Evolutionary conservation across 2,888 invertebrate species (phyloP), one percentile per base, ranked within the genome.

Genomic region (Bhutanitis thaidina): DNA sequence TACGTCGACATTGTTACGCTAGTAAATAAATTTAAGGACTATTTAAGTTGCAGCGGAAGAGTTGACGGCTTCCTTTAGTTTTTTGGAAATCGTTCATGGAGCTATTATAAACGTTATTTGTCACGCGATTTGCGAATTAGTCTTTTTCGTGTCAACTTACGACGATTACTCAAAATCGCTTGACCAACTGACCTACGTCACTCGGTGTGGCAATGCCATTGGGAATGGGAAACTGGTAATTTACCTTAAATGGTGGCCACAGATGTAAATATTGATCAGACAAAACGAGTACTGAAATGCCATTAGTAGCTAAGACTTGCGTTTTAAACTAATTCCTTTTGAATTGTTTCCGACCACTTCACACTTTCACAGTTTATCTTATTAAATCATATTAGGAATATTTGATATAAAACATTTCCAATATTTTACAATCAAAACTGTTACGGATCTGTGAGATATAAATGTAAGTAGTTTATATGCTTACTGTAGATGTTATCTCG

Each of bases 91-190:
- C 7, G n/a, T 0, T 20, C n/a, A 20, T 1, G 34, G 4, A 4
- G n/a, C n/a, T 12, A 12, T 39, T 39, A 27, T 5, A 36, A 9
- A 9, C 16, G 20, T 40, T 10, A 1, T 1, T 14, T 10, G 32
- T 13, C 49, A 49, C 49, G 49, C 49, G 36, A 49, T 49, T 37
- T 14, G 30, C 49, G 43, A 49, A 38, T 49, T 37, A 43, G 43
- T 30, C 8, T 36, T n/a, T 30, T 27, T 27, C 12, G 27, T 14
- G 35, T 35, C 29, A n/a, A 15, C n/a, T 16, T 30, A 9, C 13
- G 1, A 3, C 15, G 10, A 13, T 29, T 30, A 30, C 12, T 20
- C 43, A 43, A 43, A 43, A 49, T 43, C 13, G 37, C 32, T 43
- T 49, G 37, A 25, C 36, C 30, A 15, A 25, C 10, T 49, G 36